Percentiles rank a stretch among this genome's conserved stretches.
phyloP scores from a whole-genome alignment of 2,888 invertebrate species.

The Campoplex capitator region DNA sequence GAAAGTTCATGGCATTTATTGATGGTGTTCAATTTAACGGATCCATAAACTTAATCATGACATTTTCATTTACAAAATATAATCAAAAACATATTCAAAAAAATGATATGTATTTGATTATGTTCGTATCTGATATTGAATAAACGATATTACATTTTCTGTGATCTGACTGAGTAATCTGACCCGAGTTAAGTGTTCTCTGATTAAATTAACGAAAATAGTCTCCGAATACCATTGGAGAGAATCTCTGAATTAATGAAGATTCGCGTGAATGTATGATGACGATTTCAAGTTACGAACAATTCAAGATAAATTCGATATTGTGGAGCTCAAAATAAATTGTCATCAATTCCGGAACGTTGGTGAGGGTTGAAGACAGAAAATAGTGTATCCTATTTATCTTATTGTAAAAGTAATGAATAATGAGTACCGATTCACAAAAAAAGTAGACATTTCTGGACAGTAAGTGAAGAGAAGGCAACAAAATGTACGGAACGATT shows the following conservation, averaged over 20 bases:
- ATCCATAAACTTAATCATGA: not conserved
- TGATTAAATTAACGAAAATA: not conserved
- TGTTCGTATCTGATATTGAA: not conserved
- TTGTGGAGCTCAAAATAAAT: not conserved
- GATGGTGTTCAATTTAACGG: not conserved
- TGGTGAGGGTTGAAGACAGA: not conserved
- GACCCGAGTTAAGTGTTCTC: no score
- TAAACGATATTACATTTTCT: not conserved
- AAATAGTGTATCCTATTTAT: not conserved
- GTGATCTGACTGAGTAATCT: no score
- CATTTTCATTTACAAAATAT: not conserved
- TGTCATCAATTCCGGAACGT: not conserved
- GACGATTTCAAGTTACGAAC: not conserved
- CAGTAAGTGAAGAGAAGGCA: conserved; percentile 7
- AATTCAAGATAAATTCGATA: not conserved
- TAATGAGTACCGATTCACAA: not conserved
- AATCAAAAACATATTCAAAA: no score
- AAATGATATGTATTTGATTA: not conserved
- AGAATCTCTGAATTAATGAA: no score
- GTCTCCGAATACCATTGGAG: no score
- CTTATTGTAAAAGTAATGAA: not conserved
- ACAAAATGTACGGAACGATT: conserved; percentile 52
- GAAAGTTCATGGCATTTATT: not conserved
- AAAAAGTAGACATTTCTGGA: not conserved
- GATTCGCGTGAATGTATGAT: no score